Conservation (phyloP, 2,113 vertebrate genomes). For the Trematomus loennbergii region DNA sequence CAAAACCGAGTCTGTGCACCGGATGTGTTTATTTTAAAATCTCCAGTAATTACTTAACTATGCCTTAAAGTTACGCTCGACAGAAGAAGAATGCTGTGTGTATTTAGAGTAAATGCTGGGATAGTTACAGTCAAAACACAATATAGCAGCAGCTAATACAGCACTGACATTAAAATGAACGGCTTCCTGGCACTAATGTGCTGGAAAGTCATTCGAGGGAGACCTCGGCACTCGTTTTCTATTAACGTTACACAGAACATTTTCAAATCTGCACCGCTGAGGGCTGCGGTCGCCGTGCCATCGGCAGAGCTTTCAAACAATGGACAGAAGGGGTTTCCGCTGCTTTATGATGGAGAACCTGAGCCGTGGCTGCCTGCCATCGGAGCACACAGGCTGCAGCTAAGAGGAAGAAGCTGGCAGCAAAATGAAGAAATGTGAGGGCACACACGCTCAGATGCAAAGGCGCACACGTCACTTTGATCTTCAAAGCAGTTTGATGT, state of each 20-base stretch:
- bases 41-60: slow-evolving; percentile 78
- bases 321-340: slow-evolving; percentile 63
- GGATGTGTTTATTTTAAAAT: slow-evolving; percentile 81
- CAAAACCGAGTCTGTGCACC: slow-evolving; percentile 62
- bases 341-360: slow-evolving; percentile 68
- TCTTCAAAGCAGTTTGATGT: slow-evolving; percentile 59
- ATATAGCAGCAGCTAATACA: slow-evolving; percentile 67
- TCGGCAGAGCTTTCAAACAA: slow-evolving; percentile 68
- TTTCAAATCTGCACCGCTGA: slow-evolving; percentile 52
- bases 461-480: slow-evolving; percentile 55
- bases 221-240: slow-evolving; percentile 71
- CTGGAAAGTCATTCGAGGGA: slow-evolving; percentile 75
- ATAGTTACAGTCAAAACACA: slow-evolving; percentile 76
- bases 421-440: slow-evolving; percentile 9
- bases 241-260: slow-evolving; percentile 77
- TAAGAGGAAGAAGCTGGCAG: slow-evolving; percentile 47
- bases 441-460: slow-evolving; percentile 23
- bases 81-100: slow-evolving; percentile 71
- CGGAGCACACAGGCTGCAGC: slow-evolving; percentile 18
- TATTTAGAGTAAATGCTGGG: slow-evolving; percentile 77
- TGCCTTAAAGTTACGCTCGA: slow-evolving; percentile 74
- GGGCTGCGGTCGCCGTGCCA: slow-evolving; percentile 56
- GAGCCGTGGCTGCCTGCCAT: slow-evolving; percentile 50
- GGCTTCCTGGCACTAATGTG: slow-evolving; percentile 78
- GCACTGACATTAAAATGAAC: slow-evolving; percentile 75